These are phyloP conservation scores for Homarus americanus DNA, from an alignment of 1,140 invertebrate genomes.

Conservation along the genomic window DNA sequence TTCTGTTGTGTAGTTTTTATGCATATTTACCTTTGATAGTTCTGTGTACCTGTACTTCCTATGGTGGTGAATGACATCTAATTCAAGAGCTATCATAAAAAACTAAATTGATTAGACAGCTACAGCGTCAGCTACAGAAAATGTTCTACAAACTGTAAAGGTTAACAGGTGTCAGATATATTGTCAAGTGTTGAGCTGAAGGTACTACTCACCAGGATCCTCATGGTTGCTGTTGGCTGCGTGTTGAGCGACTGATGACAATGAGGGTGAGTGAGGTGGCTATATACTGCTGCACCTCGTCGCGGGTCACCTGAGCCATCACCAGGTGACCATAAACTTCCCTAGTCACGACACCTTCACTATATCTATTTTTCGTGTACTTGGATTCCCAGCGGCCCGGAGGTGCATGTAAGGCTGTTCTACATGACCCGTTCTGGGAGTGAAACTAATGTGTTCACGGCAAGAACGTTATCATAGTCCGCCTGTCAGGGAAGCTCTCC, in stretches of 20 bases:
- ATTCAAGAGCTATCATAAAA: no score
- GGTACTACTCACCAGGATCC: slow-evolving; percentile 3
- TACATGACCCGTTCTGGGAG: not conserved
- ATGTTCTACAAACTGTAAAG: no score
- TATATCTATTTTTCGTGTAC: not conserved
- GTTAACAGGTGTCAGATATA: no score
- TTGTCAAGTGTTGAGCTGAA: no score
- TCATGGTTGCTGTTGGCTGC: not conserved
- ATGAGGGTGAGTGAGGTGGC: not conserved
- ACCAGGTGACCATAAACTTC: not conserved
- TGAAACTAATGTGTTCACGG: not conserved
- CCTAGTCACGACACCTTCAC: not conserved
- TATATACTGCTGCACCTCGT: slow-evolving; percentile 2
- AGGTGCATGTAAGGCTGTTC: not conserved
- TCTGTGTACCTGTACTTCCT: no score
- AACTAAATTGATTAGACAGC: no score
- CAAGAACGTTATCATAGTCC: no score
- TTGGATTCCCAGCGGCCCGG: not conserved
- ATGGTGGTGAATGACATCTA: no score
- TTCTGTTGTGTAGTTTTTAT: no score
- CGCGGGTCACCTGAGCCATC: not conserved
- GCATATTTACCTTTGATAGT: no score
- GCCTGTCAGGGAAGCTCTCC: no score
- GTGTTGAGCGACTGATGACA: not conserved
- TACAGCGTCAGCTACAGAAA: no score